Conservation (phyloP, 2,888 invertebrate genomes). For the Drosophila emarginata region DNA sequence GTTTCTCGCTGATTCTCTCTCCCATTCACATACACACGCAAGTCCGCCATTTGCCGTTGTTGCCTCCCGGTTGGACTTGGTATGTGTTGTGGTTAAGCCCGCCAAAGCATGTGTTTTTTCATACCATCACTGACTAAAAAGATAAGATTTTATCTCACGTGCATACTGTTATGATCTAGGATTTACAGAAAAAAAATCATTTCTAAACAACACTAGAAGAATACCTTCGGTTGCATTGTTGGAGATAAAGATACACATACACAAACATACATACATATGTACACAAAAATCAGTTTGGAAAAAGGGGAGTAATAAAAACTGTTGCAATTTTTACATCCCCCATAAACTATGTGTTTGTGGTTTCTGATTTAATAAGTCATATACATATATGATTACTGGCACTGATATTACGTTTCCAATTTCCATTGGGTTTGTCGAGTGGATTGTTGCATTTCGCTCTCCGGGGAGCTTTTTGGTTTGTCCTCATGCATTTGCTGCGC, state of each 20-base stretch:
- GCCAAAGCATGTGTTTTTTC: background rate
- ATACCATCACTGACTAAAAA: background rate
- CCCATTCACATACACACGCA: slow-evolving; percentile 15
- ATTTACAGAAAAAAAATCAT: background rate
- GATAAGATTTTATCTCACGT: background rate
- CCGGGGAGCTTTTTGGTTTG: background rate
- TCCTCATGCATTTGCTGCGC: background rate
- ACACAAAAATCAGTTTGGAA: too few relatives aligned
- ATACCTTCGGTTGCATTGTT: too few relatives aligned
- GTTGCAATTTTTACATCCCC: too few relatives aligned
- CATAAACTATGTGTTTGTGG: background rate
- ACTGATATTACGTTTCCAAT: background rate
- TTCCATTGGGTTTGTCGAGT: background rate
- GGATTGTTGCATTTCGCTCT: background rate
- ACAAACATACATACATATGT: too few relatives aligned
- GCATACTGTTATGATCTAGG: background rate
- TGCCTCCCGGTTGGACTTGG: slow-evolving; percentile 39
- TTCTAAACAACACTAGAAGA: background rate
- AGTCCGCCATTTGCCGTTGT: slow-evolving; percentile 27
- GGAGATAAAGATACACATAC: too few relatives aligned
- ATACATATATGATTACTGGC: background rate
- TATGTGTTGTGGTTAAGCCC: background rate
- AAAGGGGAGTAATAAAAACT: too few relatives aligned
- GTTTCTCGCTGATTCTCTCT: slow-evolving; percentile 4
- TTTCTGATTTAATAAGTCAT: background rate